A percentile compares a stretch with the other conserved stretches of the same genome.
Conservation (phyloP, 2,113 vertebrate species). For the Genyomyrus donnyi region DNA sequence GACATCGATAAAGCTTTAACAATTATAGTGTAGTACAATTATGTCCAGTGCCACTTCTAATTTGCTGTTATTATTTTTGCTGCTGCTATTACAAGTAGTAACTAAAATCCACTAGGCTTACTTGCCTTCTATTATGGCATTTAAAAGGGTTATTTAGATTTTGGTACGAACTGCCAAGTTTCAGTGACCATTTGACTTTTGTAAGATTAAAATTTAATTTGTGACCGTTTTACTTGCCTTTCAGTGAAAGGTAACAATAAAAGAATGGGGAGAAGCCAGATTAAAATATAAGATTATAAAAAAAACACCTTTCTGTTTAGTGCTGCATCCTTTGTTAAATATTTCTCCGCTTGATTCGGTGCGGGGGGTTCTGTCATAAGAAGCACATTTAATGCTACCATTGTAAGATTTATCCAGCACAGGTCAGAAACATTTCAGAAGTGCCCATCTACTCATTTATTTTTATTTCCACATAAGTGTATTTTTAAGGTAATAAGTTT, state of each 20-base stretch:
- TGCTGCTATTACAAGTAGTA: not conserved
- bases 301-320: not conserved
- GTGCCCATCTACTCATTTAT: not conserved
- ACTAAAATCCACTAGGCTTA: not conserved
- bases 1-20: not conserved
- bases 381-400: constrained; percentile 27
- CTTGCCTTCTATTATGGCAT: not conserved
- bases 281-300: not conserved
- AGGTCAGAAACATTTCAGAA: not conserved
- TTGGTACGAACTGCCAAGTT: not conserved
- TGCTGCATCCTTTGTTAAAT: constrained; percentile 6
- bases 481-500: not conserved
- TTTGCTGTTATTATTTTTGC: not conserved
- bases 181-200: not conserved
- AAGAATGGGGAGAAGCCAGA: not conserved
- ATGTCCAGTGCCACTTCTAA: not conserved
- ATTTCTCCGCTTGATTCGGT: constrained; percentile 26
- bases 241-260: not conserved
- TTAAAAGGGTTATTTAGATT: not conserved
- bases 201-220: not conserved
- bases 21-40: not conserved
- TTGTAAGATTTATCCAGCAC: constrained; percentile 18
- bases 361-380: constrained; percentile 26
- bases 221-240: not conserved
- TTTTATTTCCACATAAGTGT: constrained; percentile 3